phyloP scores from a whole-genome alignment of 2,888 invertebrate species.

The Tineola bisselliella region DNA sequence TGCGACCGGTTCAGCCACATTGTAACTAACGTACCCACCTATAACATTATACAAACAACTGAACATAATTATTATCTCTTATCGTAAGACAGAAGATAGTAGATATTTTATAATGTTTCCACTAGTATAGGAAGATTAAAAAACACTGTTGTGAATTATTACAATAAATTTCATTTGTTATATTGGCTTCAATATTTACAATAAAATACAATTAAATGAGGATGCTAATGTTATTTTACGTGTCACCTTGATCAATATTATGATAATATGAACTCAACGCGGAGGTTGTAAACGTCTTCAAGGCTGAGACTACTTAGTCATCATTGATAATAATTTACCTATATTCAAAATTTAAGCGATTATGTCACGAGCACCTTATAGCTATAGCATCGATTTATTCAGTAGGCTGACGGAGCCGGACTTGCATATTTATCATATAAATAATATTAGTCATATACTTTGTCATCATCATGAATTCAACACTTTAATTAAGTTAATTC shows the following conservation, averaged over 20 bases:
- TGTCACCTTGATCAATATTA: neutral
- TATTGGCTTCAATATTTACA: too few species aligned
- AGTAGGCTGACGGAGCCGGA: neutral
- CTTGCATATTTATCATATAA: neutral
- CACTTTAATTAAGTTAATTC: too few species aligned
- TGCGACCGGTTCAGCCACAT: too few species aligned
- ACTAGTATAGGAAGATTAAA: neutral
- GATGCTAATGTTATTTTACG: neutral
- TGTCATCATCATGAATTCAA: neutral
- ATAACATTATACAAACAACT: neutral
- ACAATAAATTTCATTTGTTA: too few species aligned
- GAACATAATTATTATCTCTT: neutral
- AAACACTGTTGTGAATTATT: neutral
- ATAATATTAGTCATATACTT: neutral
- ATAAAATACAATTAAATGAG: too few species aligned
- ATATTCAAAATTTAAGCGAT: neutral
- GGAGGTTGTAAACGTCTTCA: neutral
- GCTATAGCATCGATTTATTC: neutral
- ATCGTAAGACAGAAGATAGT: neutral
- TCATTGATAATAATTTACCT: slow-evolving; percentile 1
- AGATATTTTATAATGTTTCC: neutral
- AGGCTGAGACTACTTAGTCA: slow-evolving; percentile 1
- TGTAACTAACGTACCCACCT: too few species aligned
- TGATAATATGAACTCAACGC: neutral
- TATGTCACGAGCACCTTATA: neutral